Evolutionary conservation across 1,140 invertebrate genomes (phyloP), one percentile per base, ranked within the genome.

Genomic region (Lamellibrachia luymesi): DNA sequence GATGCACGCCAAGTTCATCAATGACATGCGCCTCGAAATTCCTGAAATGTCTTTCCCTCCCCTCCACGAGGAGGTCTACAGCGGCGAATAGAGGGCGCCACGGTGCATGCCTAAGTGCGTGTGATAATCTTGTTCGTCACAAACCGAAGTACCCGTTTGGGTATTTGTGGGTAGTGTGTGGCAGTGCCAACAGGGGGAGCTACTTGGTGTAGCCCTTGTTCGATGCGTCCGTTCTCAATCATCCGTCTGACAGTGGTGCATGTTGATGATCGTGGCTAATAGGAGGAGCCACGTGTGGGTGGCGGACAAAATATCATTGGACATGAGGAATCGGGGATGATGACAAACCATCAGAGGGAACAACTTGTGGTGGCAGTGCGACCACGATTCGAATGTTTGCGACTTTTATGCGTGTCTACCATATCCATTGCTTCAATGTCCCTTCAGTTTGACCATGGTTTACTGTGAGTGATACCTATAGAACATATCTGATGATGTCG

Each of bases 41-140:
- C 56, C 91, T 38, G 56, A n/a, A 22, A n/a, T 92, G 50, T 80
- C 38, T 38, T 92, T 93, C n/a, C 93, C 93, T 6, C n/a, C 51
- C 56, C 92, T 93, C 4, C 93, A 93, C 89, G 92, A 92, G 56
- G 93, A 93, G 92, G 90, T 93, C 89, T 93, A 92, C 92, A 92
- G 92, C 50, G 56, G 91, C 51, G 91, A 91, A 49, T 80, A 80
- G 64, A 80, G 64, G 64, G 64, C 64, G 4, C 64, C 13, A 2
- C 64, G 2, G 17, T 80, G 64, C 64, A 80, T 22, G 4, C 64
- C 13, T 80, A 22, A 80, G 64, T 80, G 64, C 64, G 25, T 80
- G 64, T 17, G 13, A 80, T 17, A 8, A 80, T 80, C 64, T 80
- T 22, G 25, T 80, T 80, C 64, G 64, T 80, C 64, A 22, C 64